phyloP scores from a whole-genome alignment of 2,113 vertebrate species.

The Stigmatopora nigra region DNA sequence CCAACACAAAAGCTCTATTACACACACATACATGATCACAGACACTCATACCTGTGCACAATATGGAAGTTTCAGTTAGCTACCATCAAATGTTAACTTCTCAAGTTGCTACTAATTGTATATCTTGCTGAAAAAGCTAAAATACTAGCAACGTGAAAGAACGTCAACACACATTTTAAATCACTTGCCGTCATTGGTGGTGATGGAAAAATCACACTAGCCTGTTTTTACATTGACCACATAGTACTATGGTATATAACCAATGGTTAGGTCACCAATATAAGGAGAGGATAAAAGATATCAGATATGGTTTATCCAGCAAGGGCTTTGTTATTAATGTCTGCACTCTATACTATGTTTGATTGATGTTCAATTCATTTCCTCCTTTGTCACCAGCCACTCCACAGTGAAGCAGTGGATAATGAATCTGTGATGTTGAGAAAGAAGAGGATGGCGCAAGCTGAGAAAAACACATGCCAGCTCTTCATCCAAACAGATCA shows the following conservation, averaged over 20 bases:
- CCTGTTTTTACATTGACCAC: too few species aligned
- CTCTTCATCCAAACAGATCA: conserved; percentile 98
- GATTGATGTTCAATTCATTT: conserved; percentile 29
- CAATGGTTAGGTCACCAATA: neutral
- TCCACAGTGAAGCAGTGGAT: conserved; percentile 21
- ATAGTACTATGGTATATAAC: too few species aligned
- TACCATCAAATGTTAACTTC: too few species aligned
- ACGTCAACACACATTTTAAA: too few species aligned
- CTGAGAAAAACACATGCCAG: conserved; percentile 94
- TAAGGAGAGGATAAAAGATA: conserved; percentile 35
- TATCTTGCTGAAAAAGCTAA: too few species aligned
- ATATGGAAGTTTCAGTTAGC: too few species aligned
- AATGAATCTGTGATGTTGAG: conserved; percentile 74
- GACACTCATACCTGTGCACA: too few species aligned
- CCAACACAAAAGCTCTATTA: neutral
- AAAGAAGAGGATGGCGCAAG: conserved; percentile 84
- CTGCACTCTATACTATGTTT: conserved; percentile 28
- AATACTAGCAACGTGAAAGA: too few species aligned
- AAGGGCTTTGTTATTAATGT: conserved; percentile 26
- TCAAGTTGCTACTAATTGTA: too few species aligned
- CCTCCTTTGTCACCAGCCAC: conserved; percentile 34
- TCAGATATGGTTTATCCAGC: conserved; percentile 43
- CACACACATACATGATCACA: too few species aligned
- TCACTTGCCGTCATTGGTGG: too few species aligned
- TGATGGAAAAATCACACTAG: too few species aligned